Percentiles rank a stretch among this genome's conserved stretches.
phyloP scores from a whole-genome alignment of 2,888 invertebrate species.

The Rhorus exstirpatorius region DNA sequence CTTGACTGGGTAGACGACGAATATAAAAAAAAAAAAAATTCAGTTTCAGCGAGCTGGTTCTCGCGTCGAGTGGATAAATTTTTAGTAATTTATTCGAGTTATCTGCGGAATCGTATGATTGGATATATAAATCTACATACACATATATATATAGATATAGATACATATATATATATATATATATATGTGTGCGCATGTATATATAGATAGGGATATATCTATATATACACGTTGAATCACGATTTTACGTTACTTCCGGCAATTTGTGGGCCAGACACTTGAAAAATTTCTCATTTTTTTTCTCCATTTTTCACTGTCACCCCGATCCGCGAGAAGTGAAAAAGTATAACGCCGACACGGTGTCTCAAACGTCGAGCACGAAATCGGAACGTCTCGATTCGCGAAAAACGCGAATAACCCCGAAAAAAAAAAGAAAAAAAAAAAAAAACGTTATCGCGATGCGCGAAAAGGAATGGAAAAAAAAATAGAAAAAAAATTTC shows the following conservation, averaged over 20 bases:
- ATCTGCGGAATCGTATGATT: conserved; percentile 20
- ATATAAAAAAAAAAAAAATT: too few relatives aligned
- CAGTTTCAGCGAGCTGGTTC: background rate
- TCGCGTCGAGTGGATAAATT: background rate
- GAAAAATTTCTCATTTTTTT: conserved; percentile 72
- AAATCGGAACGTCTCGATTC: conserved; percentile 48
- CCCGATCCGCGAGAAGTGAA: conserved; percentile 60
- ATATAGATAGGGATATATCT: conserved; percentile 60
- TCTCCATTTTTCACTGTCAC: conserved; percentile 78
- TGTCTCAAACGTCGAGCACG: conserved; percentile 43
- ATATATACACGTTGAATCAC: conserved; percentile 73
- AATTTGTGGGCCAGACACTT: conserved; percentile 78
- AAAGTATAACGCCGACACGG: conserved; percentile 44
- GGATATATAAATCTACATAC: conserved; percentile 19
- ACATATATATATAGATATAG: conserved; percentile 53
- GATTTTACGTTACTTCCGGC: conserved; percentile 86
- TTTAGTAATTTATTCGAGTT: conserved; percentile 25
- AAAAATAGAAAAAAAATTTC: conserved; percentile 62
- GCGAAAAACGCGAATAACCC: conserved; percentile 35
- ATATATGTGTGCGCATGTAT: conserved; percentile 69
- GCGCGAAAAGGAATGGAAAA: conserved; percentile 17
- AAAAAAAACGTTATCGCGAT: conserved; percentile 47
- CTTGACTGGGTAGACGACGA: too few relatives aligned
- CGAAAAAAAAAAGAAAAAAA: too few relatives aligned
- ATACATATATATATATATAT: conserved; percentile 74